Conservation (phyloP, 2,797 vertebrate genomes). For the Hapalemur alaotrensis region DNA sequence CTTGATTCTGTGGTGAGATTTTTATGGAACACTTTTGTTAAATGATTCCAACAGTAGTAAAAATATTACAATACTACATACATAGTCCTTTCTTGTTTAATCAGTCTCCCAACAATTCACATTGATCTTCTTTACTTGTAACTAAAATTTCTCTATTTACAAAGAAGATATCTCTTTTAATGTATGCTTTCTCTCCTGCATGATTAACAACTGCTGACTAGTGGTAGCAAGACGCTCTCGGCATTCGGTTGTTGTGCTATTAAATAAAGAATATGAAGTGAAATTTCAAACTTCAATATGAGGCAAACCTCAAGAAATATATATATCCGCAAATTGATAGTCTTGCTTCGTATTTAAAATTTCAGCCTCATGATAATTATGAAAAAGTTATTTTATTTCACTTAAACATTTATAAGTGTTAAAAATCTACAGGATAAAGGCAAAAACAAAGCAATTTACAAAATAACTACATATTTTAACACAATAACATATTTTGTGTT, state of each 20-base stretch:
- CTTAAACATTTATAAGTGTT: neutral
- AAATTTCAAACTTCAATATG: constrained; percentile 21
- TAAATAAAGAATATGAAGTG: neutral
- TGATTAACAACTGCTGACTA: neutral
- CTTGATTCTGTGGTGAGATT: constrained; percentile 76
- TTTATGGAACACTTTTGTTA: constrained; percentile 87
- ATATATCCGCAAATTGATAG: neutral
- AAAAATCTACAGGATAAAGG: neutral
- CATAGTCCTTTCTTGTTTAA: constrained; percentile 72
- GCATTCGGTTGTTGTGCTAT: neutral
- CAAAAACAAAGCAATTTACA: constrained; percentile 11
- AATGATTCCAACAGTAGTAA: constrained; percentile 86
- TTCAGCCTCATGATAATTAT: neutral
- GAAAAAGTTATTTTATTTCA: neutral
- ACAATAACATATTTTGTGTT: constrained; percentile 55
- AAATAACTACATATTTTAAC: constrained; percentile 63
- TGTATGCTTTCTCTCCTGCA: neutral
- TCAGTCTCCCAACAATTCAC: constrained; percentile 67
- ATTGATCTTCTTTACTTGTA: constrained; percentile 59
- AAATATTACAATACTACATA: constrained; percentile 79
- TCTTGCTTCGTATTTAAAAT: neutral
- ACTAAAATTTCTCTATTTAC: constrained; percentile 72
- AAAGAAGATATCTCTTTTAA: constrained; percentile 74
- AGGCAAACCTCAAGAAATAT: neutral
- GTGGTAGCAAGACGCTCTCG: neutral